Percentiles rank a stretch among this genome's conserved stretches.
phyloP scores from a whole-genome alignment of 2,113 vertebrate genomes.

The Felis catus region F.catus_Fca126_mat1.0 CM031419.1:10663501-10664000 shows the following conservation, averaged over 20 bases:
- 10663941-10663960: not conserved
- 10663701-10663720: not conserved
- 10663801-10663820: not conserved
- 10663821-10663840: not conserved
- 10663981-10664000: fast-evolving
- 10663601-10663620: not conserved
- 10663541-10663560: slow-evolving; percentile 13
- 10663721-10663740: slow-evolving; percentile 19
- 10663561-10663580: not conserved
- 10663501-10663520: not conserved
- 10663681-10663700: slow-evolving; percentile 27
- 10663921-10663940: not conserved
- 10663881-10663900: no score
- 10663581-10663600: not conserved
- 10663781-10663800: not conserved
- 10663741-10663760: not conserved
- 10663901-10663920: fast-evolving
- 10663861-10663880: not conserved
- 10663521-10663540: not conserved
- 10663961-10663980: not conserved
- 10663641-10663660: slow-evolving; percentile 3
- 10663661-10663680: not conserved
- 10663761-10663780: not conserved
- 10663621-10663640: not conserved
- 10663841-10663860: not conserved